Conservation (phyloP, 2,888 invertebrate genomes). For the Ochropleura leucogaster region DNA sequence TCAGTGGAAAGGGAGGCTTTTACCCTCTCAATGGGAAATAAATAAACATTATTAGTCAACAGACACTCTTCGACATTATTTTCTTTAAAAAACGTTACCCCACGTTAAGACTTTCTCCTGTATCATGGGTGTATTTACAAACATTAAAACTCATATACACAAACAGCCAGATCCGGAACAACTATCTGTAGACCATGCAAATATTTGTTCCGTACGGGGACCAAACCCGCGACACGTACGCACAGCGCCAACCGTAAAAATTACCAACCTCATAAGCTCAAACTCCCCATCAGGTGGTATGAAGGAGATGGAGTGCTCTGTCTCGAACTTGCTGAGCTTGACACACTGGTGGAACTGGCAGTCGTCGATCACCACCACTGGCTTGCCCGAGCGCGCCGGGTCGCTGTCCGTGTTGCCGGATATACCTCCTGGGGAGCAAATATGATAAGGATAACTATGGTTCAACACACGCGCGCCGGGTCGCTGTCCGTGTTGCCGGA, state of each 20-base stretch:
- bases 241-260: too few species aligned
- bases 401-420: constrained; percentile 94
- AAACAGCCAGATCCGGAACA: too few species aligned
- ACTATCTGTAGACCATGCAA: too few species aligned
- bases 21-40: background rate
- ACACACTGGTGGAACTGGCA: constrained; percentile 99
- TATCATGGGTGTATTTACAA: too few species aligned
- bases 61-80: background rate
- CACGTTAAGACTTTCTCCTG: too few species aligned
- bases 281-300: constrained; percentile 99
- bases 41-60: background rate
- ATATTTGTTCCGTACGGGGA: too few species aligned
- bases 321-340: constrained; percentile 99
- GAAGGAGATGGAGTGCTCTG: constrained; percentile 99
- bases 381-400: constrained; percentile 97
- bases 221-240: too few species aligned
- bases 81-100: too few species aligned
- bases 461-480: constrained; percentile 91
- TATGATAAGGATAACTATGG: background rate
- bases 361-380: constrained; percentile 99
- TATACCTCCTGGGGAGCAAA: constrained; percentile 87
- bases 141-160: too few species aligned
- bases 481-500: constrained; percentile 94
- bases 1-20: background rate
- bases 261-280: constrained; percentile 97